These are phyloP conservation scores for Acronicta aceris DNA, from an alignment of 2,888 invertebrate genomes.

Conservation along the genomic window DNA sequence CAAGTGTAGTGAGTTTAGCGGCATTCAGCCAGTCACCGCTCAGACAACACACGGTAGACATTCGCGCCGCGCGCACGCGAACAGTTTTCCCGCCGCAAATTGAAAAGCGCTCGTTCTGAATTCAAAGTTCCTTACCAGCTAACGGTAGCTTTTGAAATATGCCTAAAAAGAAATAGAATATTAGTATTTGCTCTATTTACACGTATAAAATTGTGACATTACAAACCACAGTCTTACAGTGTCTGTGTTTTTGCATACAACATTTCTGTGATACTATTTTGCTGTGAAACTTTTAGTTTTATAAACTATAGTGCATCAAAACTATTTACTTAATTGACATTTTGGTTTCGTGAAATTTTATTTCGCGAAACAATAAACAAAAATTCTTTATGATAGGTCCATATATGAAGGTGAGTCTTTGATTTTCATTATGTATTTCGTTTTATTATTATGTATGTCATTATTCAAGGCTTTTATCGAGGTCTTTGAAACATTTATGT, in stretches of 20 bases:
- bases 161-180: slow-evolving; percentile 85
- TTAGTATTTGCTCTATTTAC: slow-evolving; percentile 44
- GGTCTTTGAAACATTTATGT: slow-evolving; percentile 26
- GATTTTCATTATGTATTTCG: slow-evolving; percentile 53
- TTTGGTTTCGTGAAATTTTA: slow-evolving; percentile 83
- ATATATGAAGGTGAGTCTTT: slow-evolving; percentile 87
- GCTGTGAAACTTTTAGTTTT: slow-evolving; percentile 76
- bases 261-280: slow-evolving; percentile 82
- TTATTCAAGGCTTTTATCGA: slow-evolving; percentile 28
- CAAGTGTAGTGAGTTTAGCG: slow-evolving; percentile 76
- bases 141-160: slow-evolving; percentile 67
- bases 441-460: slow-evolving; percentile 22
- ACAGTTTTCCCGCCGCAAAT: slow-evolving; percentile 79
- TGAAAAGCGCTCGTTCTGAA: slow-evolving; percentile 70
- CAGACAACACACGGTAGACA: slow-evolving; percentile 78
- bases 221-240: slow-evolving; percentile 71
- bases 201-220: slow-evolving; percentile 78
- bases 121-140: slow-evolving; percentile 60
- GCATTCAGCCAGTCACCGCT: slow-evolving; percentile 82
- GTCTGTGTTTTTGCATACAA: slow-evolving; percentile 68
- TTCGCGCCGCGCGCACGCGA: slow-evolving; percentile 74
- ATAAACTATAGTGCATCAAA: slow-evolving; percentile 58
- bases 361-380: slow-evolving; percentile 83
- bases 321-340: slow-evolving; percentile 49
- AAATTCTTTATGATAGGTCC: slow-evolving; percentile 88